Conservation (phyloP, 2,113 vertebrate genomes). For the Microtus ochrogaster region DNA sequence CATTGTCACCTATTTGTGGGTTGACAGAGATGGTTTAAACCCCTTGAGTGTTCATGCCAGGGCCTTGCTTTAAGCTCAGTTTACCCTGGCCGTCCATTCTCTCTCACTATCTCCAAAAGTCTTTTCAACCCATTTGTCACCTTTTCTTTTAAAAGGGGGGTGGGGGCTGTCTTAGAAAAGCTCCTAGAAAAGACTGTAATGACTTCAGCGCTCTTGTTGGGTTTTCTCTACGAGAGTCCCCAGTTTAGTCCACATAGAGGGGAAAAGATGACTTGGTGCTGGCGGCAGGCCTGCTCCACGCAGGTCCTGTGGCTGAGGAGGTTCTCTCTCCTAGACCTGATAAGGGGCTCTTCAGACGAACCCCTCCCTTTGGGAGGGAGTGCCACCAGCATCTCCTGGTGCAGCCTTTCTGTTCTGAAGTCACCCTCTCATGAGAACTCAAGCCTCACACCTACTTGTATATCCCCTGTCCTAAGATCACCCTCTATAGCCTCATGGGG, state of each 20-base stretch:
- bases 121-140: not conserved
- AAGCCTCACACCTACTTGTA: not conserved
- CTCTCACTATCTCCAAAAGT: conserved; percentile 70
- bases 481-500: not conserved
- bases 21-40: not conserved
- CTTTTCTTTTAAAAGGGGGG: conserved; percentile 48
- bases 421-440: not conserved
- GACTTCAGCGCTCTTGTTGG: conserved; percentile 52
- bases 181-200: not conserved
- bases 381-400: not conserved
- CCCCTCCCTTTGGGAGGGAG: not conserved
- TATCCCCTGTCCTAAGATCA: not conserved
- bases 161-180: not conserved
- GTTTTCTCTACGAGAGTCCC: conserved; percentile 56
- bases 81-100: conserved; percentile 78
- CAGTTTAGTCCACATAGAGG: conserved; percentile 40
- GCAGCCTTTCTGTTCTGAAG: not conserved
- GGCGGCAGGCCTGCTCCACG: not conserved
- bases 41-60: not conserved
- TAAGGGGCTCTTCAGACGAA: not conserved
- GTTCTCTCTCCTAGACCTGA: not conserved
- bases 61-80: not conserved
- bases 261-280: not conserved
- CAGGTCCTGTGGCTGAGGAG: not conserved
- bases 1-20: too few relatives aligned